These are phyloP conservation scores for Aselliscus stoliczkanus DNA, from an alignment of 2,797 vertebrate species.

Conservation along the genomic window DNA sequence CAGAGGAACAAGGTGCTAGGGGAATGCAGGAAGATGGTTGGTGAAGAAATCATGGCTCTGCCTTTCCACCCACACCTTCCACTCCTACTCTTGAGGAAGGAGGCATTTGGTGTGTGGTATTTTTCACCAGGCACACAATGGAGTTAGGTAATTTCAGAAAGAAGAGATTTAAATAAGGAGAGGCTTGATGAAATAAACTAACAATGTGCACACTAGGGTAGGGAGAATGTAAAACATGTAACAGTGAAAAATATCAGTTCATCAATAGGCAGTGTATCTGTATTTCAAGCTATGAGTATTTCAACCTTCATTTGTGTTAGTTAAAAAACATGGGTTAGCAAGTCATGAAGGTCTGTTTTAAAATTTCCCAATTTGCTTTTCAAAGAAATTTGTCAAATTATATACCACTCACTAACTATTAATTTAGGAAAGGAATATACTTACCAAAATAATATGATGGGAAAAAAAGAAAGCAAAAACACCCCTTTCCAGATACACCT, in stretches of 20 bases:
- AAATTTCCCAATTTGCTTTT: slow-evolving; percentile 55
- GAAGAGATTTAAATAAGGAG: slow-evolving; percentile 71
- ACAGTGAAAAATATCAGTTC: slow-evolving; percentile 61
- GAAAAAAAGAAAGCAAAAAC: not conserved
- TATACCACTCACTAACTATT: not conserved
- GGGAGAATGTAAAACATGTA: slow-evolving; percentile 59
- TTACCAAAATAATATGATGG: not conserved
- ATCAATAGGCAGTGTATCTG: slow-evolving; percentile 60
- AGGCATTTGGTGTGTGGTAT: slow-evolving; percentile 33
- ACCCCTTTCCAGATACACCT: not conserved
- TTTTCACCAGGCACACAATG: slow-evolving; percentile 66
- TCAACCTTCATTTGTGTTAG: slow-evolving; percentile 23
- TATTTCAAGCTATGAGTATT: slow-evolving; percentile 54
- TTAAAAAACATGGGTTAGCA: slow-evolving; percentile 51
- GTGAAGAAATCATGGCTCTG: not conserved
- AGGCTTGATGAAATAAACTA: slow-evolving; percentile 48
- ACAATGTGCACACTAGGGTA: slow-evolving; percentile 44
- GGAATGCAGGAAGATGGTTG: not conserved
- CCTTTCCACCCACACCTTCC: slow-evolving; percentile 29
- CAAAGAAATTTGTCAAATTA: slow-evolving; percentile 3
- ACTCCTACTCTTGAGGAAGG: slow-evolving; percentile 42
- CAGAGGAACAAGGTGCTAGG: not conserved
- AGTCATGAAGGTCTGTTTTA: not conserved
- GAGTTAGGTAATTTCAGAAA: slow-evolving; percentile 56
- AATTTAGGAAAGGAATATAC: not conserved